phyloP scores from a whole-genome alignment of 2,113 vertebrate genomes.

The Tilapia sparmanii region DNA sequence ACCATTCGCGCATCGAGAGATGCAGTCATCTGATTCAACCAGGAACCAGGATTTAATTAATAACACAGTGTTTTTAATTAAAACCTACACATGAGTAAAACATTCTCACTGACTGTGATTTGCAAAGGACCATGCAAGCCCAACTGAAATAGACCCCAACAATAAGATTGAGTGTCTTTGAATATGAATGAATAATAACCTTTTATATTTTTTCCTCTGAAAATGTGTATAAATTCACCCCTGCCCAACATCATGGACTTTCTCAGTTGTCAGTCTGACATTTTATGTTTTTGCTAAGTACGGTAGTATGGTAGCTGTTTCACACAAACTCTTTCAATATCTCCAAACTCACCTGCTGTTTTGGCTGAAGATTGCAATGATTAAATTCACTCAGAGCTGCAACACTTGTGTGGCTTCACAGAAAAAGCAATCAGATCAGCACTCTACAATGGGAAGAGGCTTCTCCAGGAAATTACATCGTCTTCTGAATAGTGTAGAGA shows the following conservation, averaged over 20 bases:
- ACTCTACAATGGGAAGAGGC: not conserved
- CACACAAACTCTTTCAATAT: not conserved
- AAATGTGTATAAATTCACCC: not conserved
- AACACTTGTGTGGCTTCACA: not conserved
- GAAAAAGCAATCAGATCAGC: not conserved
- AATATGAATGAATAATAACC: not conserved
- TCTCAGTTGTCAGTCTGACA: not conserved
- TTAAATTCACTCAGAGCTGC: not conserved
- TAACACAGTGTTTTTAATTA: constrained; percentile 68
- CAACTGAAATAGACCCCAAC: not conserved
- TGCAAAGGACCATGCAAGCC: constrained; percentile 48
- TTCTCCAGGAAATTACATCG: not conserved
- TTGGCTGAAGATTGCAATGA: not conserved
- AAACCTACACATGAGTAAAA: constrained; percentile 58
- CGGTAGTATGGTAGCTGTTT: not conserved
- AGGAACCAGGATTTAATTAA: constrained; percentile 63
- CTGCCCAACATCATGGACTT: not conserved
- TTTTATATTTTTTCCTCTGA: not conserved
- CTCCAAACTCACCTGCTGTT: not conserved
- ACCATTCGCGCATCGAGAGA: constrained; percentile 36
- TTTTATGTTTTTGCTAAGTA: not conserved
- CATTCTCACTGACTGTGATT: constrained; percentile 57
- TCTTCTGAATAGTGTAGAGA: not conserved
- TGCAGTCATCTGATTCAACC: constrained; percentile 57
- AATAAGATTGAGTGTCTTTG: constrained; percentile 2